These are phyloP conservation scores for Danio tinwini DNA, from an alignment of 2,797 vertebrate genomes.

Conservation along the genomic window DNA sequence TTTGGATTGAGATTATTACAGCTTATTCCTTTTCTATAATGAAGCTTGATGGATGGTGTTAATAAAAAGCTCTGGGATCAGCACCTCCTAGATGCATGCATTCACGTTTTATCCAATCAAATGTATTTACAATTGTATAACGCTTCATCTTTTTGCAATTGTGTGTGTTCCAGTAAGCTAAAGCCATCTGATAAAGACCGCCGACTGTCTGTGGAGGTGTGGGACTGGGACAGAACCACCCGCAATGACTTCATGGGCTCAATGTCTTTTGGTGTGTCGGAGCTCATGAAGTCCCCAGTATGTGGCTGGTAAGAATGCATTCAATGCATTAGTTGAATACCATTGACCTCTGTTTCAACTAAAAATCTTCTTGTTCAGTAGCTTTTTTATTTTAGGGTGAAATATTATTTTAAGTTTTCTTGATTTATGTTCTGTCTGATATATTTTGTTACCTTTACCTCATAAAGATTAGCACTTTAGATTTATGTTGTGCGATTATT, in stretches of 20 bases:
- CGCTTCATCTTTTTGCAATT: constrained; percentile 14
- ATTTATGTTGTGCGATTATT: too few species aligned
- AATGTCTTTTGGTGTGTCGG: constrained; percentile 95
- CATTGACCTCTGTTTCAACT: too few species aligned
- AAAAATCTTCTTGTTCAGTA: too few species aligned
- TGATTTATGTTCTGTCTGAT: too few species aligned
- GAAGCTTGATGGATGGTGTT: background rate
- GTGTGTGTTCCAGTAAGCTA: constrained; percentile 83
- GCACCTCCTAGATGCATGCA: background rate
- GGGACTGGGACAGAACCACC: constrained; percentile 98
- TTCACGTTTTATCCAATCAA: background rate
- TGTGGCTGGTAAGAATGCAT: constrained; percentile 53
- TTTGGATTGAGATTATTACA: background rate
- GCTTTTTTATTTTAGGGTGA: too few species aligned
- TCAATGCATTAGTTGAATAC: too few species aligned
- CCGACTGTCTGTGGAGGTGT: constrained; percentile 93
- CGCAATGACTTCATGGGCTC: constrained; percentile 99
- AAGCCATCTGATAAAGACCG: constrained; percentile 93
- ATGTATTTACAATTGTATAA: background rate
- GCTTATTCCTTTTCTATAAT: background rate
- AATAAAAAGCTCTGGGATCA: background rate
- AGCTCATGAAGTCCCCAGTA: constrained; percentile 91
- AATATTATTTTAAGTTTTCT: too few species aligned
- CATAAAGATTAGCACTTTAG: too few species aligned
- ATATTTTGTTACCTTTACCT: too few species aligned